Evolutionary conservation across 2,113 vertebrate species (phyloP).

Genomic region (Corvus cornix): DNA sequence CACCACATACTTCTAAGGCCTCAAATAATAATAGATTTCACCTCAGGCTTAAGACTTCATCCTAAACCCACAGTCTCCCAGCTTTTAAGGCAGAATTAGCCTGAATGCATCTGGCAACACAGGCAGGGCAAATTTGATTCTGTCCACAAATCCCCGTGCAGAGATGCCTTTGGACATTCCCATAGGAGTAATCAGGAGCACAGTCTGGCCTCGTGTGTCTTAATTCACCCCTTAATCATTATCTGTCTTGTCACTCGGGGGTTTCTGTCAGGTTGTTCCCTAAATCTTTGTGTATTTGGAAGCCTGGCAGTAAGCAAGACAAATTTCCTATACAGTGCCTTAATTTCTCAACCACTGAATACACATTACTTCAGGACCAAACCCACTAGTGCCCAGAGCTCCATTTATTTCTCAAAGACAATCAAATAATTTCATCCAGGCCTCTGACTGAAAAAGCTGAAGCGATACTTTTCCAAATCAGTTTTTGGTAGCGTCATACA

Average conservation of each 20-base stretch:
- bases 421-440: background rate
- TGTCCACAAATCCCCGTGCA: background rate
- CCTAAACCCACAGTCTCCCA: background rate
- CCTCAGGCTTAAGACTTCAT: background rate
- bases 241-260: background rate
- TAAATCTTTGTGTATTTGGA: background rate
- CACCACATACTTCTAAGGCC: background rate
- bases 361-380: background rate
- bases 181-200: background rate
- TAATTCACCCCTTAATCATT: background rate
- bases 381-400: background rate
- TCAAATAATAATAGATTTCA: background rate
- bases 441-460: background rate
- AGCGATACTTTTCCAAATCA: background rate
- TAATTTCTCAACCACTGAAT: background rate
- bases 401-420: background rate
- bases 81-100: background rate
- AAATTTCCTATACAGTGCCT: background rate
- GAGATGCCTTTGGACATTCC: background rate
- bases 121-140: background rate
- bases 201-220: background rate
- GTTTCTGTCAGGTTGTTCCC: background rate
- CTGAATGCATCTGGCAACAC: background rate
- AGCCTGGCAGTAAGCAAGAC: background rate
- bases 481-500: background rate